Base-by-base conservation (phyloP, 2,797 vertebrate species). In the Anguilla pacifica region DNA sequence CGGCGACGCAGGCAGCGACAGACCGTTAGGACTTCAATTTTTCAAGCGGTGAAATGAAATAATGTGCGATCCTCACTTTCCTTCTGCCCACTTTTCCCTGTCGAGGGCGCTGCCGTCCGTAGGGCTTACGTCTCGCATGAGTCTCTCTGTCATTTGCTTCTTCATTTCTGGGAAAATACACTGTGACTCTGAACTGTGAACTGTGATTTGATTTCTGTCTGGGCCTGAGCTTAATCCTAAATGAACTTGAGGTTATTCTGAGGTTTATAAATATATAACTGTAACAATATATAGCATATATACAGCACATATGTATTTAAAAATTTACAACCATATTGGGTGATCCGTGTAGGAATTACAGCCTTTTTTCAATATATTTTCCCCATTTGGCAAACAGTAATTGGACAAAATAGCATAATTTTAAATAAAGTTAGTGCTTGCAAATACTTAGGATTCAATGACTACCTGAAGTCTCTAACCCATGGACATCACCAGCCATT, bases 101-200 rank as follows among this genome's bases (percentile, higher is more conserved):
- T 74, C 67, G n/a, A 43, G 83, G 83, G 82, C n/a, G 84, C 90
- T 86, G 86, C 89, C 87, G 87, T 90, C 88, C 88, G 88, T 51
- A 55, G 87, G 87, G 88, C 88, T 90, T 89, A 92, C 83, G 81
- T 91, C 90, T 91, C 89, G 83, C 89, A 89, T 91, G 91, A 91
- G 89, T 82, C 86, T 89, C 88, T 89, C 43, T n/a, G 22, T 46
- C 77, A 2, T 46, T 49, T 7, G 35, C 39, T 19, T 22, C 17
- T 15, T 7, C 49, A 46, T 19, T 6, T 49, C 49, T 7, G 43
- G 77, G 39, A 81, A 43, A 79, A 39, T 9, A 25, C 77, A 19
- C 43, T 46, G 35, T 43, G 39, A 81, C 43, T 46, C 43, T 19
- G 22, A 46, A 7, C 77, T 81, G 72, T 39, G 43, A 81, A 46